Percentiles rank a stretch among this genome's conserved stretches.
phyloP scores from a whole-genome alignment of 1,140 invertebrate species.

The Episyrphus balteatus region DNA sequence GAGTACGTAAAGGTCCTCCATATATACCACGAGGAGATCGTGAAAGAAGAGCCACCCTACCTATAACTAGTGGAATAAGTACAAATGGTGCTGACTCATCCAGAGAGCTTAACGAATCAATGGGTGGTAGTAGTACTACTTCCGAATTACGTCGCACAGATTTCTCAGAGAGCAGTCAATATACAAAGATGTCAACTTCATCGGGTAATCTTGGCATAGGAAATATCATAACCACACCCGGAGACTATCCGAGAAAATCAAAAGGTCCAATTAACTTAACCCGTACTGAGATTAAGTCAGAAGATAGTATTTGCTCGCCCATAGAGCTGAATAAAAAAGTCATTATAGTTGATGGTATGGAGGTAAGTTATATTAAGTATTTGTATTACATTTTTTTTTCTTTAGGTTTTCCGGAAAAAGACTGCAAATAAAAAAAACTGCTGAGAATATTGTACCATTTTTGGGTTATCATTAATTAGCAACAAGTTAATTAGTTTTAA shows the following conservation, averaged over 20 bases:
- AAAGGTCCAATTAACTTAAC: slow-evolving; percentile 32
- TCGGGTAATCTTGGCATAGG: slow-evolving; percentile 27
- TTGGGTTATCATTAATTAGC: no score
- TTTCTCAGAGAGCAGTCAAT: slow-evolving; percentile 10
- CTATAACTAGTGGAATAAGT: slow-evolving; percentile 15
- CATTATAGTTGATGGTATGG: slow-evolving; percentile 44
- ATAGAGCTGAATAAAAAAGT: slow-evolving; percentile 46
- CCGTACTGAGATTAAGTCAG: not conserved
- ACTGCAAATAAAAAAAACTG: no score
- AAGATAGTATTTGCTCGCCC: slow-evolving; percentile 12
- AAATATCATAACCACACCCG: slow-evolving; percentile 30
- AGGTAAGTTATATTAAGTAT: slow-evolving; percentile 24
- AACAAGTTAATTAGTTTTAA: no score
- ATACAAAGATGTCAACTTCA: slow-evolving; percentile 24
- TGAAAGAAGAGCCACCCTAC: slow-evolving; percentile 26
- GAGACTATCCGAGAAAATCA: slow-evolving; percentile 31
- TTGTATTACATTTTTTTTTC: no score
- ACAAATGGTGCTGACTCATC: not conserved
- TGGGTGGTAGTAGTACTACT: no score
- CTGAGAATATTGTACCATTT: no score
- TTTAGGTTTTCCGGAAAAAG: no score
- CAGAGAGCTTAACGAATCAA: no score
- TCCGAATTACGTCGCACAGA: no score
- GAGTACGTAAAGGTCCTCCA: no score
- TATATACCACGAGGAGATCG: slow-evolving; percentile 12